A percentile compares a stretch with the other conserved stretches of the same genome.
phyloP scores from a whole-genome alignment of 2,888 invertebrate genomes.

The Ditula angustiorana region DNA sequence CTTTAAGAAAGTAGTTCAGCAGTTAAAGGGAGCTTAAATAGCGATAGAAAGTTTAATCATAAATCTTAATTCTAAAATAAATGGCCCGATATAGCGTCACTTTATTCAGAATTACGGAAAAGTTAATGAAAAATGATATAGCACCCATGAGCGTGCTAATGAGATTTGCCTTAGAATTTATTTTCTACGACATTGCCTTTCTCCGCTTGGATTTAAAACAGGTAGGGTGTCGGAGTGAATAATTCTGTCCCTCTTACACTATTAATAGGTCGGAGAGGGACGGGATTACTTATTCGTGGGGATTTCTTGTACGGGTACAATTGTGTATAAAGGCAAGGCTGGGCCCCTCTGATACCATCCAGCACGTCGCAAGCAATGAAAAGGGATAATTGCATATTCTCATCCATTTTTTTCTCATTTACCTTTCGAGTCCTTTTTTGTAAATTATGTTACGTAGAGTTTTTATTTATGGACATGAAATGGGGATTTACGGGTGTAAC shows the following conservation, averaged over 20 bases:
- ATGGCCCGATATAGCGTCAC: neutral
- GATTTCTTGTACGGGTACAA: constrained; percentile 5
- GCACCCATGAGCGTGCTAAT: constrained; percentile 45
- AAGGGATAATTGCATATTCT: constrained; percentile 74
- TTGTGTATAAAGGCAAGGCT: neutral
- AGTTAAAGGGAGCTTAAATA: neutral
- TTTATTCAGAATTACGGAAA: constrained; percentile 9
- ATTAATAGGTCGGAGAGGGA: constrained; percentile 2
- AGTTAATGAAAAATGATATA: constrained; percentile 40
- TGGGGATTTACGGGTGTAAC: neutral
- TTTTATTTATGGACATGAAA: constrained; percentile 18
- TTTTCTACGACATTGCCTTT: constrained; percentile 45
- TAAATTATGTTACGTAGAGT: constrained; percentile 26
- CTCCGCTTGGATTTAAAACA: constrained; percentile 6
- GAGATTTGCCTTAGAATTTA: constrained; percentile 53
- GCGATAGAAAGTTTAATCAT: constrained; percentile 9
- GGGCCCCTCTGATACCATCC: constrained; percentile 41
- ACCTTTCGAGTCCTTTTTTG: constrained; percentile 56
- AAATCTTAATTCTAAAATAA: constrained; percentile 16
- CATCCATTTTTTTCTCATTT: constrained; percentile 68
- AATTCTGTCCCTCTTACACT: neutral
- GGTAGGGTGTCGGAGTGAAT: neutral
- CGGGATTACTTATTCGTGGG: constrained; percentile 11
- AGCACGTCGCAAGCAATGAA: constrained; percentile 58
- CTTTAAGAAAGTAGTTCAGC: neutral